Base-by-base conservation (phyloP, 2,888 invertebrate genomes). In the Hyles lineata region DNA sequence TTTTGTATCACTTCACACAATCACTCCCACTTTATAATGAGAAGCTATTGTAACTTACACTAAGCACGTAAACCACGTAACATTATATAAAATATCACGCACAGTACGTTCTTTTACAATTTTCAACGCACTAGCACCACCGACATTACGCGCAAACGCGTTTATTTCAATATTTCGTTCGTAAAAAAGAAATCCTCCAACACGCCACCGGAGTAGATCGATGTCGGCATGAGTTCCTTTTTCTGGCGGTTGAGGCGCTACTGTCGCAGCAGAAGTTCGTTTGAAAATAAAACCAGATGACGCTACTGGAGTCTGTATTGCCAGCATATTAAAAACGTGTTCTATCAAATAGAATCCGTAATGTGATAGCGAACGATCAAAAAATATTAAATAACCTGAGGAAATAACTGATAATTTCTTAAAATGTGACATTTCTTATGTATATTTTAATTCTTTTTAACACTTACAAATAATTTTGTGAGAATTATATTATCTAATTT, bases 71-170 rank as follows among this genome's bases (percentile, higher is more conserved):
- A 86, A 88, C 85, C 85, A 84, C 85, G 89, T 89, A 91, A 90
- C 91, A 92, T 87, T 85, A 89, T 90, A 87, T 84, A 84, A 85
- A 88, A 87, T 84, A 87, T 62, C 87, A 90, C 86, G 88, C 92
- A 93, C 93, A 89, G 82, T 89, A 86, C 83, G 86, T 89, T 86
- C 76, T 83, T 82, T 82, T 79, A 79, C 84, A 84, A 83, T 79
- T 86, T 87, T 92, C 87, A 92, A 87, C 85, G 89, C 93, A 93
- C 93, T 91, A 92, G 90, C 93, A 93, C 93, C 89, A 89, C 89
- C 88, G 85, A 89, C 93, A 93, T 93, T 82, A 89, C 92, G 90
- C 87, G 85, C 80, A 82, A 85, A 87, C 84, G 89, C 88, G 87
- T 85, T 89, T 88, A 86, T 90, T 89, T 87, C 85, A 84, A 82